Percentiles rank a stretch among this genome's conserved stretches.
phyloP scores from a whole-genome alignment of 64 coral and sea anemone species.

The Actinia tenebrosa region DNA sequence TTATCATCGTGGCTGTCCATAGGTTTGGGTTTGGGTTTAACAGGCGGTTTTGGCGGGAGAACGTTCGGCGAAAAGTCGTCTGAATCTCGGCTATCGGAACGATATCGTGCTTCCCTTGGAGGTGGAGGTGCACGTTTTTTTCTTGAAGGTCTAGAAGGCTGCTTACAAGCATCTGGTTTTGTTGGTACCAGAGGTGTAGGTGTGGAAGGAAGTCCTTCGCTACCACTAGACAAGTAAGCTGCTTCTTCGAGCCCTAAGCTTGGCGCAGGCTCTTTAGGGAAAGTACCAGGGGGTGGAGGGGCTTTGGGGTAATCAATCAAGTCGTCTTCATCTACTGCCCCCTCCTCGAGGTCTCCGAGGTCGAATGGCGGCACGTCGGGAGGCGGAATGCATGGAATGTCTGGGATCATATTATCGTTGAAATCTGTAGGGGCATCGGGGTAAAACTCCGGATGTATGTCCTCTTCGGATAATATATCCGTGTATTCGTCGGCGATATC shows the following conservation, averaged over 20 bases:
- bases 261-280: not conserved
- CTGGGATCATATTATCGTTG: slow-evolving; percentile 14
- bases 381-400: not conserved
- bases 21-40: not conserved
- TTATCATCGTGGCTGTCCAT: not conserved
- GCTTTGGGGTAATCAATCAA: slow-evolving; percentile 17
- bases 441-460: slow-evolving; percentile 17
- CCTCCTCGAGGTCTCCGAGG: slow-evolving; percentile 1
- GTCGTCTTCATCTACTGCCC: slow-evolving; percentile 11
- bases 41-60: slow-evolving; percentile 14
- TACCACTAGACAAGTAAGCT: not conserved
- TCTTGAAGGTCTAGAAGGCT: not conserved
- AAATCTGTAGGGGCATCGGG: slow-evolving; percentile 23
- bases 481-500: not conserved
- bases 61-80: not conserved
- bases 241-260: not conserved
- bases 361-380: not conserved
- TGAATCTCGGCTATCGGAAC: slow-evolving; percentile 20
- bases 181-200: not conserved
- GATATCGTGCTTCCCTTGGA: slow-evolving; percentile 23
- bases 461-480: slow-evolving; percentile 10
- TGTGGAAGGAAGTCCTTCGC: not conserved
- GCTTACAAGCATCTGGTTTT: not conserved
- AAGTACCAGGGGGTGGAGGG: not conserved
- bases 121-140: slow-evolving; percentile 27